phyloP scores from a whole-genome alignment of 2,888 invertebrate species.

The Eupithecia exiguata region DNA sequence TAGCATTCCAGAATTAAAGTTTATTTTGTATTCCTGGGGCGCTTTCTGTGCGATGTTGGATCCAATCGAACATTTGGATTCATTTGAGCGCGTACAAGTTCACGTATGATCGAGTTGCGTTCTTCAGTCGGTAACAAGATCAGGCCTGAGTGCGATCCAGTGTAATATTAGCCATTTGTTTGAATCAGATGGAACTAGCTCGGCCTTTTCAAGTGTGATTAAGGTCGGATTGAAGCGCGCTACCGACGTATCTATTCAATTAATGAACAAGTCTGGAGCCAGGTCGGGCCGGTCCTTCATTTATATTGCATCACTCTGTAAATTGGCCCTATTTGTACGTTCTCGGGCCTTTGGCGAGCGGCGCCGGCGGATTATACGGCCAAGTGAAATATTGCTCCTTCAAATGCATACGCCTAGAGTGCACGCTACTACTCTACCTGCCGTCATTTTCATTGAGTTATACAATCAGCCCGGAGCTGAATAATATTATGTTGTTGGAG shows the following conservation, averaged over 20 bases:
- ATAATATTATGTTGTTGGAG: neutral
- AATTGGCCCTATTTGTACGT: slow-evolving; percentile 73
- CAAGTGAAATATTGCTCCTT: slow-evolving; percentile 62
- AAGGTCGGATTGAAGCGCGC: slow-evolving; percentile 77
- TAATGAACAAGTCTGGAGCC: slow-evolving; percentile 70
- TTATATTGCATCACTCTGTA: slow-evolving; percentile 71
- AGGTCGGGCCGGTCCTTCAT: slow-evolving; percentile 68
- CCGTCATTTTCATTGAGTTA: slow-evolving; percentile 27
- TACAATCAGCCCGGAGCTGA: neutral
- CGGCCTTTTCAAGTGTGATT: slow-evolving; percentile 80
- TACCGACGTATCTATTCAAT: slow-evolving; percentile 82
- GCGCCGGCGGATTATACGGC: slow-evolving; percentile 58
- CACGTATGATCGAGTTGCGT: slow-evolving; percentile 1
- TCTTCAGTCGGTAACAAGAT: slow-evolving; percentile 56
- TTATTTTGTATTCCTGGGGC: neutral
- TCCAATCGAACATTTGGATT: neutral
- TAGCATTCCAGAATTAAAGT: neutral
- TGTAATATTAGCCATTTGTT: slow-evolving; percentile 73
- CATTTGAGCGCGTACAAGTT: neutral
- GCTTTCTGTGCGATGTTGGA: neutral
- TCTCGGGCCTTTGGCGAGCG: slow-evolving; percentile 50
- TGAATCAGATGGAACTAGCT: slow-evolving; percentile 61
- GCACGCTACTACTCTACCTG: slow-evolving; percentile 5
- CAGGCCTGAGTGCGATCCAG: slow-evolving; percentile 72
- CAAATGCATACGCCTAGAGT: slow-evolving; percentile 44